Base-by-base conservation (phyloP, 2,888 invertebrate genomes). In the Trissonchulus latispiculum region DNA sequence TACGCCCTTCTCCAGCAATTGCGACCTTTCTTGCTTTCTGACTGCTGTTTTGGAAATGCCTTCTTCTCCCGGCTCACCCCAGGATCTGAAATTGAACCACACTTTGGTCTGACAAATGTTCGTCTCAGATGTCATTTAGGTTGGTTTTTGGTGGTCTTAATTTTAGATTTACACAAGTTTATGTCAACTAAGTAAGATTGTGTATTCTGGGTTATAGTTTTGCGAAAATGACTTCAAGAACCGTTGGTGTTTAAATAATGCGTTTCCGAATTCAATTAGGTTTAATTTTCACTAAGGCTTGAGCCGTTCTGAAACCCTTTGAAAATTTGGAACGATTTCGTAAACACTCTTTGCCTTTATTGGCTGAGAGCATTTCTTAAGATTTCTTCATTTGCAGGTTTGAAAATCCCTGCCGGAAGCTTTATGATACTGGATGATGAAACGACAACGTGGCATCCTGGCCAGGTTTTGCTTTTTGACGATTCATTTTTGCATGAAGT, bases 121-220 rank as follows among this genome's bases (percentile, higher is more conserved):
- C 8, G 66, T 15, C n/a, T 64, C 15, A 8, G 66, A 28, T 64
- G 66, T 64, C 66, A 64, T 64, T 64, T 64, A 28, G 66, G 66
- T 64, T 15, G 28, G n/a, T 64, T 64, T 64, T 29, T 59, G 23
- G 59, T 28, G 59, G 28, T n/a, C n/a, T n/a, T n/a, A n/a, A n/a
- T n/a, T n/a, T n/a, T n/a, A n/a, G n/a, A n/a, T n/a, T n/a, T n/a
- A n/a, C n/a, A n/a, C n/a, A n/a, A n/a, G n/a, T n/a, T n/a, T n/a
- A n/a, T n/a, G n/a, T n/a, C n/a, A n/a, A n/a, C n/a, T n/a, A n/a
- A n/a, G n/a, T n/a, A n/a, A n/a, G n/a, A n/a, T n/a, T n/a, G n/a
- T n/a, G n/a, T n/a, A n/a, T n/a, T n/a, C n/a, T n/a, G n/a, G n/a
- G n/a, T n/a, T n/a, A n/a, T n/a, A n/a, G n/a, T n/a, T n/a, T n/a